phyloP scores from a whole-genome alignment of 2,113 vertebrate genomes.

The Sylvietta virens region DNA sequence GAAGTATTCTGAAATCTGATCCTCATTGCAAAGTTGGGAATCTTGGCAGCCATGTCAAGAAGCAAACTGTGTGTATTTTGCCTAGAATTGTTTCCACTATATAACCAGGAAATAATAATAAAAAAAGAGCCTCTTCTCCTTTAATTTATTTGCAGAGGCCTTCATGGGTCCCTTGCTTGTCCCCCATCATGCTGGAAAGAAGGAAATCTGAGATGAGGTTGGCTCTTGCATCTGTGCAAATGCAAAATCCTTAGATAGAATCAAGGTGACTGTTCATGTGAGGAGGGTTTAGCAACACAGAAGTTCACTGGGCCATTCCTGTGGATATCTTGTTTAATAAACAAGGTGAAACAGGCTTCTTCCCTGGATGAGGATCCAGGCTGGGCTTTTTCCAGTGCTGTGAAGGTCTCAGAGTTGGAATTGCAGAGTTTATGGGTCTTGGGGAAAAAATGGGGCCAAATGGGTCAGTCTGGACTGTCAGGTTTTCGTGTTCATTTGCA shows the following conservation, averaged over 20 bases:
- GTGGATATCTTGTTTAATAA: not conserved
- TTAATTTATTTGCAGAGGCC: not conserved
- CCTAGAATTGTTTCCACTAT: not conserved
- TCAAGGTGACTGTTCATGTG: not conserved
- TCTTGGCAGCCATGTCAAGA: conserved; percentile 35
- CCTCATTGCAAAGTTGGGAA: not conserved
- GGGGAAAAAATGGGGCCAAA: not conserved
- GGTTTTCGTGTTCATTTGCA: not conserved
- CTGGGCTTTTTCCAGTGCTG: not conserved
- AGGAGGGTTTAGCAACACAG: not conserved
- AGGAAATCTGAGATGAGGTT: not conserved
- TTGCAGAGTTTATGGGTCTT: not conserved
- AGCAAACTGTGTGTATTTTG: conserved; percentile 27
- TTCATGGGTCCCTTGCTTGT: not conserved
- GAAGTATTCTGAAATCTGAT: conserved; percentile 23
- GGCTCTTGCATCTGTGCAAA: not conserved
- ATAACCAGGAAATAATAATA: not conserved
- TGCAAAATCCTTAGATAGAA: not conserved
- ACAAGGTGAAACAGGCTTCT: not conserved
- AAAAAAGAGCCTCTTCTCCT: not conserved
- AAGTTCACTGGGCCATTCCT: not conserved
- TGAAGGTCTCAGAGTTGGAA: not conserved
- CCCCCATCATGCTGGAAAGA: not conserved
- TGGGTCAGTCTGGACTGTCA: not conserved
- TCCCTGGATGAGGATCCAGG: not conserved